Evolutionary conservation across 2,797 vertebrate species (phyloP).

Genomic region (Sebastolobus alascanus): DNA sequence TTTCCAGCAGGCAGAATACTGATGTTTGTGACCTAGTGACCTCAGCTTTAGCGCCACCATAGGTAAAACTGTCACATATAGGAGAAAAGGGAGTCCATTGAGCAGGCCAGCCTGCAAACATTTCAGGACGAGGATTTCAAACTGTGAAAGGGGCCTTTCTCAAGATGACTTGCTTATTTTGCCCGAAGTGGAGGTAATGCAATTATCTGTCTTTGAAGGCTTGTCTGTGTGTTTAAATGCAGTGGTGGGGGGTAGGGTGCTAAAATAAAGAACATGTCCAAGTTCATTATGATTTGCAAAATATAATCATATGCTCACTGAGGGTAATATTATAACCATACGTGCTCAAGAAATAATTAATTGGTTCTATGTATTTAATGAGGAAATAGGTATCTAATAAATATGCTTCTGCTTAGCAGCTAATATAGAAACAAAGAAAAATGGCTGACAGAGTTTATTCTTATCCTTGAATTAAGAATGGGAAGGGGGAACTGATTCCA

Average conservation of each 20-base stretch:
- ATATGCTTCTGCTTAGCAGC: conserved; percentile 34
- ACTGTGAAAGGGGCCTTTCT: conserved; percentile 4
- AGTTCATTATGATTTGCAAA: conserved; percentile 26
- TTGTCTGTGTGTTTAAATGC: conserved; percentile 33
- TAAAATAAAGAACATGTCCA: conserved; percentile 13
- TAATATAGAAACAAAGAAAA: conserved; percentile 76
- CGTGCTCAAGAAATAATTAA: neutral
- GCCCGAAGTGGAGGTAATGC: conserved; percentile 22
- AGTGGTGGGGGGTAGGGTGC: conserved; percentile 2
- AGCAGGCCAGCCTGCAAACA: neutral
- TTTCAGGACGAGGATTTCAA: conserved; percentile 8
- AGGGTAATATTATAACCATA: conserved; percentile 1
- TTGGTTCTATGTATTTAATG: conserved; percentile 19
- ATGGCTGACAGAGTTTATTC: conserved; percentile 77
- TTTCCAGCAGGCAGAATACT: neutral
- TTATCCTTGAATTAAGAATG: conserved; percentile 75
- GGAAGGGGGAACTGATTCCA: conserved; percentile 74
- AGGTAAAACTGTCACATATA: neutral
- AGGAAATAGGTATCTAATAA: conserved; percentile 9
- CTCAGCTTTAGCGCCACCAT: conserved; percentile 22
- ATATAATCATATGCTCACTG: neutral
- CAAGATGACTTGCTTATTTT: conserved; percentile 34
- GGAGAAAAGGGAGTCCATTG: neutral
- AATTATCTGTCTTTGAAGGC: conserved; percentile 38
- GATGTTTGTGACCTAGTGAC: conserved; percentile 14